Percentiles rank a stretch among this genome's conserved stretches.
phyloP scores from a whole-genome alignment of 2,113 vertebrate genomes.

The Ammodytes marinus region DNA sequence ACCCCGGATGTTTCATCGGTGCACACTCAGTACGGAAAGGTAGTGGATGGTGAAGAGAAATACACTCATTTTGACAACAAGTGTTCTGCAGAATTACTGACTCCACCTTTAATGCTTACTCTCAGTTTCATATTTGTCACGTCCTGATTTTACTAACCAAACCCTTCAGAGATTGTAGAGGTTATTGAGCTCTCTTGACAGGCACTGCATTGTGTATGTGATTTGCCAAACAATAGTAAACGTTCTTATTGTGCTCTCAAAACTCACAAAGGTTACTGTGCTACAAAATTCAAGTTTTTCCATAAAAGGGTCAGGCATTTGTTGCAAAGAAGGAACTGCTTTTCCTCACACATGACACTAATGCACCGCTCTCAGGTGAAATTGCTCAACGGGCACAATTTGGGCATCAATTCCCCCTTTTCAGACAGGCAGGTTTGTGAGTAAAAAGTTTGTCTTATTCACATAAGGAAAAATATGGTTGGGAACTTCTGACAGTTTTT shows the following conservation, averaged over 20 bases:
- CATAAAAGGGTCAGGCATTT: not conserved
- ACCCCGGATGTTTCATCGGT: no score
- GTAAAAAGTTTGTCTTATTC: conserved; percentile 59
- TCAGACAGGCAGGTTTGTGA: conserved; percentile 17
- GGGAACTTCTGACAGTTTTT: conserved; percentile 58
- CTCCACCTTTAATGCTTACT: conserved; percentile 9
- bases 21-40: no score
- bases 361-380: not conserved
- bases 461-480: conserved; percentile 45
- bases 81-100: not conserved
- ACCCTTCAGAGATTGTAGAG: conserved; percentile 7
- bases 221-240: not conserved
- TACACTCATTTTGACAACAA: no score
- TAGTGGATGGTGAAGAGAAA: no score
- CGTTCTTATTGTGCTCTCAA: not conserved
- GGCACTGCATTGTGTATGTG: not conserved
- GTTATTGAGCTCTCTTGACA: not conserved
- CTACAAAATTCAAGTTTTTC: not conserved
- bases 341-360: not conserved
- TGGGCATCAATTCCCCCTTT: conserved; percentile 37
- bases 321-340: not conserved
- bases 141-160: conserved; percentile 53
- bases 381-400: not conserved
- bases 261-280: not conserved
- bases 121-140: conserved; percentile 5